Evolutionary conservation across 2,797 vertebrate genomes (phyloP).

Genomic region (Periparus ater): DNA sequence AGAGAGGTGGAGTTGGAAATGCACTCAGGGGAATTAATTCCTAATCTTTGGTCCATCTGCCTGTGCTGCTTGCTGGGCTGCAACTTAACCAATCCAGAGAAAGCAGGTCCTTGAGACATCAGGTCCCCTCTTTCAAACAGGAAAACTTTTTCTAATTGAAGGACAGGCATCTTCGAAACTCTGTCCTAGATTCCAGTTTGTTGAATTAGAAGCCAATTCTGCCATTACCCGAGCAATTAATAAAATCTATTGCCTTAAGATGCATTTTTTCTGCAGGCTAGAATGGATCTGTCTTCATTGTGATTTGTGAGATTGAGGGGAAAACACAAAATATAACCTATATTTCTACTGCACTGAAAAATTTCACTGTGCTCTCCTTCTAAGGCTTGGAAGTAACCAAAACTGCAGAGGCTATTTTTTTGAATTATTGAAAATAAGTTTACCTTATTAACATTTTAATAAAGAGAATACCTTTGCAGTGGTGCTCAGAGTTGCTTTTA

Average conservation of each 20-base stretch:
- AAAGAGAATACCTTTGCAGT: slow-evolving; percentile 62
- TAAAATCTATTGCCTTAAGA: slow-evolving; percentile 74
- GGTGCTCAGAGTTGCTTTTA: slow-evolving; percentile 40
- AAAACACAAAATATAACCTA: slow-evolving; percentile 64
- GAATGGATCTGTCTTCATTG: slow-evolving; percentile 71
- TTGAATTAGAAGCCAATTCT: slow-evolving; percentile 24
- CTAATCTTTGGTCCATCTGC: background rate
- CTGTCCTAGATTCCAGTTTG: background rate
- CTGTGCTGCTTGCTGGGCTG: background rate
- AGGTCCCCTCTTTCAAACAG: background rate
- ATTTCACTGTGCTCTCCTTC: background rate
- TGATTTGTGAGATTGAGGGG: slow-evolving; percentile 71
- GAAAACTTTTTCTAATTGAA: slow-evolving; percentile 35
- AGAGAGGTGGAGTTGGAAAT: slow-evolving; percentile 28
- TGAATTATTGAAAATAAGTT: slow-evolving; percentile 74
- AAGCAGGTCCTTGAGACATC: background rate
- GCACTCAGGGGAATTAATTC: background rate
- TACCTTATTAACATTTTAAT: slow-evolving; percentile 77
- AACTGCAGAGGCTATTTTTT: slow-evolving; percentile 46
- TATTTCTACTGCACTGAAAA: slow-evolving; percentile 41
- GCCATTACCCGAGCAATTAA: slow-evolving; percentile 69
- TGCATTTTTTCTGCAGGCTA: slow-evolving; percentile 66
- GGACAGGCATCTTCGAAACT: background rate
- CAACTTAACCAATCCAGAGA: background rate
- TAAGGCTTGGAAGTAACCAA: slow-evolving; percentile 25